A percentile compares a stretch with the other conserved stretches of the same genome.
Conservation (phyloP, 2,888 invertebrate species). For the Drosophila demipolita region DNA sequence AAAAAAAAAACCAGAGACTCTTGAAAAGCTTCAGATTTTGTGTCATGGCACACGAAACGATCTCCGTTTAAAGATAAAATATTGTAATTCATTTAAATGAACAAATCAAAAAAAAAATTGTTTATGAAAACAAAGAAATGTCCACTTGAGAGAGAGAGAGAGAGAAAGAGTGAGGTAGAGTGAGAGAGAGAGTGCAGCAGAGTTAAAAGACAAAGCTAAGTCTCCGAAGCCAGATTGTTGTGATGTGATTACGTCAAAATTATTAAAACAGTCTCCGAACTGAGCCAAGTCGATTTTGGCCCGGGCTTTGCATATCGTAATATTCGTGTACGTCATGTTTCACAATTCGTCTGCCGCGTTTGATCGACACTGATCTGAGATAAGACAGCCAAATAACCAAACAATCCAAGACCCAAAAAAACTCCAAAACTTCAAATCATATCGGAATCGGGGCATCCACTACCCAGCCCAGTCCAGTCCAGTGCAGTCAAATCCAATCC, state of each 20-base stretch:
- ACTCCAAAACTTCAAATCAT: conserved; percentile 29
- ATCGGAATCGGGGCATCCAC: conserved; percentile 18
- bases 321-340: conserved; percentile 68
- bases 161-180: conserved; percentile 8
- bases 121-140: conserved; percentile 46
- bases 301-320: conserved; percentile 31
- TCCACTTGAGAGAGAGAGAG: conserved; percentile 55
- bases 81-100: conserved; percentile 80
- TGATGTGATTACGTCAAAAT: conserved; percentile 81
- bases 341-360: conserved; percentile 73
- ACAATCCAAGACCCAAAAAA: conserved; percentile 47
- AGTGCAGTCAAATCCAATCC: neutral
- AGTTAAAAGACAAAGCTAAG: conserved; percentile 46
- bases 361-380: conserved; percentile 77
- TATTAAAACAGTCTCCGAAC: conserved; percentile 75
- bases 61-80: conserved; percentile 76
- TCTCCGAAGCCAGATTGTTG: conserved; percentile 64
- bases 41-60: conserved; percentile 48
- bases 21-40: conserved; percentile 53
- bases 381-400: conserved; percentile 64
- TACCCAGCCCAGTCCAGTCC: conserved; percentile 11
- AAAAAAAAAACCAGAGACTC: conserved; percentile 6
- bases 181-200: conserved; percentile 4
- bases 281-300: conserved; percentile 24
- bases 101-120: conserved; percentile 71